Base-by-base conservation (phyloP, 2,113 vertebrate species). In the Tinamus guttatus region DNA sequence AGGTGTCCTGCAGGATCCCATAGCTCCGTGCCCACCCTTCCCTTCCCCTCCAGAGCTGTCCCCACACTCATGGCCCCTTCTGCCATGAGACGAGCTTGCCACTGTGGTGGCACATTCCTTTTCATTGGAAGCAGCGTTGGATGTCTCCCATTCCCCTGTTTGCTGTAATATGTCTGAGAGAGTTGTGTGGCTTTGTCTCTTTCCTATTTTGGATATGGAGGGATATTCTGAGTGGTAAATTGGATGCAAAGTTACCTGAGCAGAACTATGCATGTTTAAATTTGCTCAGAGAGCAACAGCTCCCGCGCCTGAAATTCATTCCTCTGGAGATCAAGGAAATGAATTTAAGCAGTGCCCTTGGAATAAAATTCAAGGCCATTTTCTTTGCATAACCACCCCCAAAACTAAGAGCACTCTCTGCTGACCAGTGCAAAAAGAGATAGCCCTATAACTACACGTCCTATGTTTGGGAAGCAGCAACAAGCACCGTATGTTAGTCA, bases 401-500 rank as follows among this genome's bases (percentile, higher is more conserved):
- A 5, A 18, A 52, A 67, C 32, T 36, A 41, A 13, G 15, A 56
- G 7, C 20, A 2, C 5, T 47, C 27, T 30, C 63, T 36, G 70
- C 62, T 64, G 52, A 20, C 38, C 32, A 5, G 17, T 25, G 47
- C 36, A 7, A 41, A 84, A 64, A 5, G 25, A 34, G 30, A 27
- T 1, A 69, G 49, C n/a, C 32, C 52, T 45, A 2, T 13, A 67
- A 27, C 34, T 67, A 5, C 19, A 2, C 9, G 30, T 27, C 27
- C 13, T 8, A 1, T 1, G 4, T 4, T 49, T 51, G 64, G 49
- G 84, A 63, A 77, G 40, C 20, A 73, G 34, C 0, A 4, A 3
- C 6, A 30, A 36, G 43, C 40, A 5, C 45, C 5, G 1, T 1
- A 24, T 40, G 12, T 40, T 63, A 81, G 28, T 63, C 52, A 25